A percentile compares a stretch with the other conserved stretches of the same genome.
Conservation (phyloP, 2,888 invertebrate species). For the Drosophila testacea region DNA sequence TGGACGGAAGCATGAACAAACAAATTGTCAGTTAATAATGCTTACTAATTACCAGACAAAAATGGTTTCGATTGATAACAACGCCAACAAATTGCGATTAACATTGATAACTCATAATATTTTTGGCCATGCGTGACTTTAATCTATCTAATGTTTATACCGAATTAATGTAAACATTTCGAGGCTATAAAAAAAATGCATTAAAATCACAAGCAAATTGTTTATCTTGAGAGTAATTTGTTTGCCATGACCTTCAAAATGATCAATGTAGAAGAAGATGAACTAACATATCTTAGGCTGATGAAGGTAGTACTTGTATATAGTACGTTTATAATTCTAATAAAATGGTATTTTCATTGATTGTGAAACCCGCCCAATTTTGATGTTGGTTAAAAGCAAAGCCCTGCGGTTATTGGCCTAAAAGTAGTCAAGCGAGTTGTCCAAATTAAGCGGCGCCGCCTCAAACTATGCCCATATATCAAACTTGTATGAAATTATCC, state of each 20-base stretch:
- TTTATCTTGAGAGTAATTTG: neutral
- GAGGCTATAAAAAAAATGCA: slow-evolving; percentile 20
- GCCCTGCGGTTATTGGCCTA: slow-evolving; percentile 10
- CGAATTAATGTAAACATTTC: neutral
- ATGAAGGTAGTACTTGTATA: neutral
- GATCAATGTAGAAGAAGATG: slow-evolving; percentile 12
- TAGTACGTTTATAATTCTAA: neutral
- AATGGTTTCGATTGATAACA: neutral
- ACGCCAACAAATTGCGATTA: neutral
- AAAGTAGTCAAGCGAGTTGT: slow-evolving; percentile 29
- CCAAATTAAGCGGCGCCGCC: slow-evolving; percentile 22
- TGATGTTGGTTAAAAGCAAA: neutral
- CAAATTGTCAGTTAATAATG: neutral
- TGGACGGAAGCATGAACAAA: neutral
- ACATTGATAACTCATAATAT: neutral
- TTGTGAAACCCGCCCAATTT: slow-evolving; percentile 17
- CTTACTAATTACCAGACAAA: neutral
- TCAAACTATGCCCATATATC: slow-evolving; percentile 30
- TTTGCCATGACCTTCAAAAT: neutral
- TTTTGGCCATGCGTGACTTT: neutral
- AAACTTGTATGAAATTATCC: slow-evolving; percentile 9
- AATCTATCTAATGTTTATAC: slow-evolving; percentile 7
- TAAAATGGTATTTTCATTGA: slow-evolving; percentile 8
- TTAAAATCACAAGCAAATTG: slow-evolving; percentile 11
- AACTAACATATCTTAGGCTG: neutral